phyloP scores from a whole-genome alignment of 2,113 vertebrate genomes.

The Ovibos moschatus region DNA sequence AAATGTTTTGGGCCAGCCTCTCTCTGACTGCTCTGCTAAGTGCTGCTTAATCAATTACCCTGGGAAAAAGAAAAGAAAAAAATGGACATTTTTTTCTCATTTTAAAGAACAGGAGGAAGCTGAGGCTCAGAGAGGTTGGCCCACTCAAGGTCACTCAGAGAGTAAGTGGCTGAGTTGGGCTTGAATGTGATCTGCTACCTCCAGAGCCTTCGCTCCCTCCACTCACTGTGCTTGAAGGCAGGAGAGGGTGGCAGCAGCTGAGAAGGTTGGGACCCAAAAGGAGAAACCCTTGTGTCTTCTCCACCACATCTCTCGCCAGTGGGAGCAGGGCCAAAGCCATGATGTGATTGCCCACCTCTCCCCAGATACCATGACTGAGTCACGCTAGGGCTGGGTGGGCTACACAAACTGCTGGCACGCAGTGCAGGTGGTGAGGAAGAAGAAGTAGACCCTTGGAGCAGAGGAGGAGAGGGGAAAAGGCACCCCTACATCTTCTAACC shows the following conservation, averaged over 20 bases:
- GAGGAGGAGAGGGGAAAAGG: not conserved
- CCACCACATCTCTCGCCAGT: not conserved
- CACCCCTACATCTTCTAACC: not conserved
- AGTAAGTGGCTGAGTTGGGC: not conserved
- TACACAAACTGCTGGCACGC: not conserved
- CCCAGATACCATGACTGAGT: not conserved
- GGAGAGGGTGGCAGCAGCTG: not conserved
- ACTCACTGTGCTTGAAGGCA: not conserved
- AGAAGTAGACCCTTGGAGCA: not conserved
- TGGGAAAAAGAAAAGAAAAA: not conserved
- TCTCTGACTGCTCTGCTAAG: not conserved
- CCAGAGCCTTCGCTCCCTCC: not conserved
- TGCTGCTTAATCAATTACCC: not conserved
- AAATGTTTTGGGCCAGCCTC: not conserved
- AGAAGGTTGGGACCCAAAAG: not conserved
- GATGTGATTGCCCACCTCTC: not conserved
- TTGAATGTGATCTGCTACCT: not conserved
- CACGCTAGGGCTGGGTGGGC: accelerated
- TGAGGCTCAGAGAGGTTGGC: not conserved
- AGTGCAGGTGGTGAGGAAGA: not conserved
- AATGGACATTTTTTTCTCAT: not conserved
- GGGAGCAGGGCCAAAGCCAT: not conserved
- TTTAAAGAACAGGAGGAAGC: not conserved
- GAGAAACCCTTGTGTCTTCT: not conserved
- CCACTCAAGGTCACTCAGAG: not conserved